Evolutionary conservation across 2,797 vertebrate species (phyloP), one percentile per base, ranked within the genome.

Genomic region (Argya squamiceps): DNA sequence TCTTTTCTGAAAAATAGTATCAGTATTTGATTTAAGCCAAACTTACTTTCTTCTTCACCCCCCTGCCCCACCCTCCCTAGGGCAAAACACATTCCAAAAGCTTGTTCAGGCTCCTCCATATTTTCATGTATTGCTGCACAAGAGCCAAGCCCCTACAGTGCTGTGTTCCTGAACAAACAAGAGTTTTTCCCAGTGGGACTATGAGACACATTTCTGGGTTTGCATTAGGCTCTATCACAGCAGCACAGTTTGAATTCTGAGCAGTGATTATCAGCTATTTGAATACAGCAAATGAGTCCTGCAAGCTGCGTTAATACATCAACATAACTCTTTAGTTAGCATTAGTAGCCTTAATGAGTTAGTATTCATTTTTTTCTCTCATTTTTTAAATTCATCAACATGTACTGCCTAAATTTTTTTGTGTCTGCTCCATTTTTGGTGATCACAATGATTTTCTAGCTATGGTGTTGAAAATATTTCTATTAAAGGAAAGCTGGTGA

Each of bases 171-270:
- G 59, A 86, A 60, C 69, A 90, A 96, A 86, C 29, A 56, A 20
- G 52, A 18, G 21, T 26, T 77, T 82, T 92, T 74, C 49, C 74
- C 87, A 85, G 50, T 3, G 3, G 86, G 62, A 34, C 47, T 82
- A 4, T 52, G 36, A 74, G 56, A 50, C 75, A 53, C 2, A 1
- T 64, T 88, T 82, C 75, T 92, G 69, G 37, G 32, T 87, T 74
- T 91, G 64, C 43, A 39, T 93, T 74, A 91, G 60, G 71, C 53
- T 84, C 55, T 83, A 39, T 75, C 85, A 80, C 43, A 95, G 84
- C 7, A 4, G 92, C 80, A 84, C 89, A 73, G 91, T 93, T 86
- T 90, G 92, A 94, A 96, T 96, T 82, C 83, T 89, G 74, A 91
- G 64, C 59, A 83, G 62, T 2, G 23, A 93, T 96, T 95, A 95